Base-by-base conservation (phyloP, 1,140 invertebrate genomes). In the Contarinia nasturtii region DNA sequence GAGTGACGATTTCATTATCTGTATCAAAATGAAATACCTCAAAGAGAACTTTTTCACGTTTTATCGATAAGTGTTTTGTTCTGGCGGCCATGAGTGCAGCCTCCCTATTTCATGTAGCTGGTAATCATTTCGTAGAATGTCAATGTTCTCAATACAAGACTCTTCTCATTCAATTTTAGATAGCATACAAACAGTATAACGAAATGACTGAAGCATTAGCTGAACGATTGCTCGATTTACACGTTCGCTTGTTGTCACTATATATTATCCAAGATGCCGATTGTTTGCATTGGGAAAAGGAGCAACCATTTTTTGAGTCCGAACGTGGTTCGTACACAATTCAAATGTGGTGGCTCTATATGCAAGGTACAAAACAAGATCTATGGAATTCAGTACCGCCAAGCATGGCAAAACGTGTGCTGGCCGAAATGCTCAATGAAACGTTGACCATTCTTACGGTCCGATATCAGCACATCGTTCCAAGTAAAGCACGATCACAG, bases 261-360 rank as follows among this genome's bases (percentile, higher is more conserved):
- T 86, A 83, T 50, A 77, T 87, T 33, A 61, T 86, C 10, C 84
- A 86, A 57, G 82, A 86, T 60, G 75, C 77, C 0, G 77, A 81
- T 38, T 80, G 77, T 10, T 64, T 83, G 11, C 71, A 71, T 56
- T 85, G 74, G 80, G 74, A 73, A 53, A 72, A 63, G 49, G 59
- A 60, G 5, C 72, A 70, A 48, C 63, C 69, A 2, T 79, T 74
- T 54, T 78, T 67, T 52, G 79, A 82, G 59, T 75, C 70, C 8
- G 79, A 83, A 53, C 61, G 77, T 22, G 80, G 78, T 2, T 82
- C 82, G 1, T 82, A 81, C 40, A 75, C 77, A 4, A 71, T 86
- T 43, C 82, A 85, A 59, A 86, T 85, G 73, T 87, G 83, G 83
- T 81, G 80, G 77, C 67, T 85, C 3, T 86, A 86, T 55, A 82